Evolutionary conservation across 30 jellyfish, hydroid and myxozoan genomes (phyloP).

Genomic region (Turritopsis dohrnii): DNA sequence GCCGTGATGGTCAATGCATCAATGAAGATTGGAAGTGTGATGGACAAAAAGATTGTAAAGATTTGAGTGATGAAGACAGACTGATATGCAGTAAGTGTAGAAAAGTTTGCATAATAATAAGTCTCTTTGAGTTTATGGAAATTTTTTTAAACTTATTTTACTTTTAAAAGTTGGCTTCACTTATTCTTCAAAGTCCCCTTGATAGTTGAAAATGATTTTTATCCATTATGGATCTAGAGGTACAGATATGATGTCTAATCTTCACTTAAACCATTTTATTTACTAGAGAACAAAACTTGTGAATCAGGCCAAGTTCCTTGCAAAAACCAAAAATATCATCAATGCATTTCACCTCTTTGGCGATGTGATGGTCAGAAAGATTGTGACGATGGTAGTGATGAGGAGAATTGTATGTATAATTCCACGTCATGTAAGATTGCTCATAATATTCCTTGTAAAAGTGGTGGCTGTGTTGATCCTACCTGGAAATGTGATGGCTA

Average conservation of each 20-base stretch:
- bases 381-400: constrained; percentile 50
- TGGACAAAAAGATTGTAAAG: constrained; percentile 82
- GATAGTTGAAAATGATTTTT: no score
- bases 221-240: no score
- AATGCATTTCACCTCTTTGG: constrained; percentile 38
- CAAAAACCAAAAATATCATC: constrained; percentile 13
- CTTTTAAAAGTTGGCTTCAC: no score
- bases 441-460: constrained; percentile 12
- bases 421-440: background rate
- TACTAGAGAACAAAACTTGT: background rate
- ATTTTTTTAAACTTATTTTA: no score
- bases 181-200: no score
- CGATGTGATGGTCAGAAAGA: constrained; percentile 32
- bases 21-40: constrained; percentile 66
- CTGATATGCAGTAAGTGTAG: constrained; percentile 45
- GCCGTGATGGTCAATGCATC: constrained; percentile 44
- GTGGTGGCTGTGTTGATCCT: constrained; percentile 52
- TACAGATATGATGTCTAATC: no score
- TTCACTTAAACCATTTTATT: background rate
- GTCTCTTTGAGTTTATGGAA: background rate
- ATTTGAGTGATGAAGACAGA: constrained; percentile 71
- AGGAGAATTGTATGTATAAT: background rate
- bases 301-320: constrained; percentile 33
- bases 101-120: no score
- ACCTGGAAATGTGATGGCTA: constrained; percentile 72